Percentiles rank a stretch among this genome's conserved stretches.
These are phyloP conservation scores for Pilophorus perplexus DNA, from an alignment of 2,888 invertebrate genomes.

Conservation along the genomic window DNA sequence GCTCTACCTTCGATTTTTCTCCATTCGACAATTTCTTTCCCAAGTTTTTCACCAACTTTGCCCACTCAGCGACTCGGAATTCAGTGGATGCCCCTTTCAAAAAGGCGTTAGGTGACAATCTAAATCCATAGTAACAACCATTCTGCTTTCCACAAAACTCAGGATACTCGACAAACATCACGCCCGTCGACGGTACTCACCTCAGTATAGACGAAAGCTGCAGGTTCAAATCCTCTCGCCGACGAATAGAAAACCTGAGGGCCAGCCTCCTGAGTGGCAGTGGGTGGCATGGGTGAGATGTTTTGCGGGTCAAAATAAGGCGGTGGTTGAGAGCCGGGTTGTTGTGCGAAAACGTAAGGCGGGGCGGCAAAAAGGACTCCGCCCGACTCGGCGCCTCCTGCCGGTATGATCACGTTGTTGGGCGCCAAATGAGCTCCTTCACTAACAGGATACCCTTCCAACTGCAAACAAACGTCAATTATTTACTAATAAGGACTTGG, in stretches of 20 bases:
- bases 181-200: neutral
- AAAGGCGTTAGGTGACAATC: no score
- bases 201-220: conserved; percentile 16
- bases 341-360: conserved; percentile 9
- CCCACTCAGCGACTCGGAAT: no score
- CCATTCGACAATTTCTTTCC: no score
- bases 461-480: conserved; percentile 5
- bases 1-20: no score
- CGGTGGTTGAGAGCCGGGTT: conserved; percentile 8
- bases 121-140: no score
- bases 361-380: conserved; percentile 1
- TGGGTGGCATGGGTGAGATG: neutral
- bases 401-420: conserved; percentile 15
- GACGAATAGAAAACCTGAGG: conserved; percentile 15
- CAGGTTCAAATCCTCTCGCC: conserved; percentile 9
- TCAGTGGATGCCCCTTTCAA: no score
- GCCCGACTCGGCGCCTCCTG: conserved; percentile 6
- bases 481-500: neutral
- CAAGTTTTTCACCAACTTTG: no score
- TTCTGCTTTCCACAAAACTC: no score
- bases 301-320: conserved; percentile 14
- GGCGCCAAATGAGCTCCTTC: no score
- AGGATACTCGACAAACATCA: neutral
- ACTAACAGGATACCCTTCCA: conserved; percentile 13
- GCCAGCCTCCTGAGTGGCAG: no score